Evolutionary conservation across 2,888 invertebrate species (phyloP).

Genomic region (Chrysolina americana): DNA sequence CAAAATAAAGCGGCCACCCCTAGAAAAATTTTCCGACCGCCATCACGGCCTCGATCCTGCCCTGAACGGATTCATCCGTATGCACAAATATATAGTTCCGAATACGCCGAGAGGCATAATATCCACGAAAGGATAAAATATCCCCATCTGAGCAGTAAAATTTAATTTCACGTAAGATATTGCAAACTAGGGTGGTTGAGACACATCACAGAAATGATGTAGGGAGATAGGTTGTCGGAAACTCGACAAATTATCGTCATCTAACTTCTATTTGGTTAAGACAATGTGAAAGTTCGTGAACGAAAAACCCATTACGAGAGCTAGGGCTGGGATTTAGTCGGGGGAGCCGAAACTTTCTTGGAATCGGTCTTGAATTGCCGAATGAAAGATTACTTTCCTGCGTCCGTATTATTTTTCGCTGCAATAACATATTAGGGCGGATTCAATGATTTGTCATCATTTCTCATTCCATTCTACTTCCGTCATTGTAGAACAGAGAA

Average conservation of each 20-base stretch:
- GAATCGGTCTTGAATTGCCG: not conserved
- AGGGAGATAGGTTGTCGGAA: constrained; percentile 25
- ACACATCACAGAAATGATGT: constrained; percentile 36
- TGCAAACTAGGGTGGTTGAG: constrained; percentile 40
- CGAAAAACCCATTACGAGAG: not conserved
- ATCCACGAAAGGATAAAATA: constrained; percentile 42
- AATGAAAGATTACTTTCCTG: too few relatives aligned
- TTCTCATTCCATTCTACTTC: too few relatives aligned
- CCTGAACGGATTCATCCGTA: not conserved
- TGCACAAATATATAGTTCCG: constrained; percentile 34
- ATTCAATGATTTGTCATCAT: too few relatives aligned
- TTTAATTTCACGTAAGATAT: constrained; percentile 50
- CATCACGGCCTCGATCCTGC: not conserved
- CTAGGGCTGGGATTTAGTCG: not conserved
- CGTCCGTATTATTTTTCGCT: too few relatives aligned
- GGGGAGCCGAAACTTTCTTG: not conserved
- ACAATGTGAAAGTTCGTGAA: constrained; percentile 4
- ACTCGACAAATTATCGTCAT: constrained; percentile 12
- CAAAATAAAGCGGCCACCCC: too few relatives aligned
- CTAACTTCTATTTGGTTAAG: constrained; percentile 11
- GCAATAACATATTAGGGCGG: too few relatives aligned
- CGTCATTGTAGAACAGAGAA: too few relatives aligned
- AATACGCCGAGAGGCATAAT: constrained; percentile 35
- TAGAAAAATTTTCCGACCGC: not conserved
- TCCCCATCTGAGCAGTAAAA: constrained; percentile 43